These are phyloP conservation scores for Peromyscus melanophrys DNA, from an alignment of 2,797 vertebrate species.

Conservation along the genomic window DNA sequence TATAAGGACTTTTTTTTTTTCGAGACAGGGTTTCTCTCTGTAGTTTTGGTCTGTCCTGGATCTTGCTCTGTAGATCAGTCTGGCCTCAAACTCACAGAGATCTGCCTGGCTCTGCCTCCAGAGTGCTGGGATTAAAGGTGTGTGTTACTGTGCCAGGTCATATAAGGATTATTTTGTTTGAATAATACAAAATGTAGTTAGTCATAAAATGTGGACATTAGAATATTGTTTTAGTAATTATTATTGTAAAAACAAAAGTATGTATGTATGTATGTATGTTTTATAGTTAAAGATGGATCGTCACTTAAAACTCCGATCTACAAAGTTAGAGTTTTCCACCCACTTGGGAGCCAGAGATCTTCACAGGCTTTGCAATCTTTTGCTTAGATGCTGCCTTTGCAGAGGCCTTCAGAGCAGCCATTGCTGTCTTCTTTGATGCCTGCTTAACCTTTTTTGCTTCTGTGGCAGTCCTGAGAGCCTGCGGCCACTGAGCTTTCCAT, in stretches of 20 bases:
- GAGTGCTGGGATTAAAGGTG: too few species aligned
- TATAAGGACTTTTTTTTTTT: neutral
- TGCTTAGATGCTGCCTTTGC: neutral
- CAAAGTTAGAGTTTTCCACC: neutral
- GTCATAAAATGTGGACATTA: neutral
- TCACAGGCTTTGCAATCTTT: neutral
- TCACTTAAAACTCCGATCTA: neutral
- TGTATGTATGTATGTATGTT: too few species aligned
- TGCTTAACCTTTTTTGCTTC: neutral
- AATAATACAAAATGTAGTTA: neutral
- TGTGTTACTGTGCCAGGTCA: too few species aligned
- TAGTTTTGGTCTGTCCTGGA: too few species aligned
- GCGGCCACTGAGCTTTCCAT: too few species aligned
- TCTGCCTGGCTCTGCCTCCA: too few species aligned
- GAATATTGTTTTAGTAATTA: neutral
- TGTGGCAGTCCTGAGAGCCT: neutral
- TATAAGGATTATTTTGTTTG: neutral
- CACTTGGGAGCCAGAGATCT: neutral
- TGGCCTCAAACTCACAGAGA: too few species aligned
- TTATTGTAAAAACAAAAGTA: neutral
- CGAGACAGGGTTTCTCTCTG: too few species aligned
- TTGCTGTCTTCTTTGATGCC: neutral
- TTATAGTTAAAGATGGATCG: neutral
- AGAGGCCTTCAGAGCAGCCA: neutral
- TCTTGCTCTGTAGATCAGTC: too few species aligned